Evolutionary conservation across 2,888 invertebrate species (phyloP), one percentile per base, ranked within the genome.

Genomic region (Galerucella nymphaeae): DNA sequence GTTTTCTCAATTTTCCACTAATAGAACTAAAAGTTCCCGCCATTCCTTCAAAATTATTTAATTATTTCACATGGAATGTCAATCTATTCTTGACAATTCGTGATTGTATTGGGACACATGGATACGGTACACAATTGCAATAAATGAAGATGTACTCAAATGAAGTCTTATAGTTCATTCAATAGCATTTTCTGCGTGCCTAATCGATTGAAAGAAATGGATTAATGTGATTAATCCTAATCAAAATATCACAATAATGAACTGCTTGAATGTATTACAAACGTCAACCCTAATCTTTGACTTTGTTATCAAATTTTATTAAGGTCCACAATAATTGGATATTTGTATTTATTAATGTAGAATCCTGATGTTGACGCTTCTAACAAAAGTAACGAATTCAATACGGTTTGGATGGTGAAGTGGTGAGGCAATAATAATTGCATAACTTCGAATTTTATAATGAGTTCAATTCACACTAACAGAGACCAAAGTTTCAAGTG

Each of bases 401-500:
- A 71, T 50, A 23, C 48, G 58, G 58, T 57, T 48, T 30, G 41
- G 59, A 62, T 57, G 70, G 66, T 59, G 66, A 65, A 71, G 64
- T 70, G 67, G 71, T 73, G 70, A 73, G 59, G 42, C 67, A 55
- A 63, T 63, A n/a, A 72, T 77, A 71, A 75, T 77, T 74, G 71
- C 64, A 69, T 64, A 67, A 72, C 70, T 74, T 72, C 67, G 72
- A 67, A 75, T 75, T 55, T 69, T 61, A 74, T 77, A 77, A 77
- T 72, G 75, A 77, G 73, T 76, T 77, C 75, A 75, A 78, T 77
- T 77, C 71, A 66, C 76, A 73, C 70, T 71, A 67, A 71, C 69
- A 73, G 70, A 76, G 72, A 71, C 73, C 73, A 78, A 78, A 80
- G 77, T 80, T 80, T 78, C 73, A 68, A 77, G 78, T 77, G 77